Evolutionary conservation across 2,888 invertebrate species (phyloP).

Genomic region (Myopa tessellatipennis): DNA sequence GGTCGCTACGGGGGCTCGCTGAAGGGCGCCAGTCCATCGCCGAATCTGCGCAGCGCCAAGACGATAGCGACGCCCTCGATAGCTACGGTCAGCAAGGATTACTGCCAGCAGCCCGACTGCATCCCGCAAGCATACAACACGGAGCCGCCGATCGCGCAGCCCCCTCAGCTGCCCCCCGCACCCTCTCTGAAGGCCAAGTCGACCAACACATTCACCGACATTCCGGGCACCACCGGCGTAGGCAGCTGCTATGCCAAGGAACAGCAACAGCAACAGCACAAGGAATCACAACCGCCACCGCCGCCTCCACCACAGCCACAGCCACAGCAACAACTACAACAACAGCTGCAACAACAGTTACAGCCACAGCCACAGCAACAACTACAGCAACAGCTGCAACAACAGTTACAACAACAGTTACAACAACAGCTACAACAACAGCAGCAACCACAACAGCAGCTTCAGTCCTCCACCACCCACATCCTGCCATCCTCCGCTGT

Average conservation of each 20-base stretch:
- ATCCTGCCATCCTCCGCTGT: constrained; percentile 65
- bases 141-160: constrained; percentile 50
- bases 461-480: constrained; percentile 62
- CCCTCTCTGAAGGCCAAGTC: constrained; percentile 63
- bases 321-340: constrained; percentile 53
- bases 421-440: constrained; percentile 60
- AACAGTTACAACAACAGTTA: constrained; percentile 51
- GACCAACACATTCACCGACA: constrained; percentile 67
- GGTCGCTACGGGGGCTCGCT: constrained; percentile 67
- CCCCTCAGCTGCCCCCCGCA: constrained; percentile 58
- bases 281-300: constrained; percentile 51
- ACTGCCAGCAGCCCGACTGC: constrained; percentile 66
- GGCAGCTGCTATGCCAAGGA: constrained; percentile 66
- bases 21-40: constrained; percentile 65
- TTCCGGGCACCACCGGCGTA: constrained; percentile 67
- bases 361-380: constrained; percentile 50
- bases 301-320: constrained; percentile 59
- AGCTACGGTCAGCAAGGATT: constrained; percentile 68
- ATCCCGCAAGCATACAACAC: constrained; percentile 59
- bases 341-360: constrained; percentile 54
- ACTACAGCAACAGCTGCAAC: constrained; percentile 57
- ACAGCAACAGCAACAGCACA: constrained; percentile 51
- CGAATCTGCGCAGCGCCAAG: constrained; percentile 67
- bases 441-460: constrained; percentile 50
- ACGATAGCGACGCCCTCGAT: constrained; percentile 68